Evolutionary conservation across 2,888 invertebrate species (phyloP).

Genomic region (Brachynemurus nebulosus): DNA sequence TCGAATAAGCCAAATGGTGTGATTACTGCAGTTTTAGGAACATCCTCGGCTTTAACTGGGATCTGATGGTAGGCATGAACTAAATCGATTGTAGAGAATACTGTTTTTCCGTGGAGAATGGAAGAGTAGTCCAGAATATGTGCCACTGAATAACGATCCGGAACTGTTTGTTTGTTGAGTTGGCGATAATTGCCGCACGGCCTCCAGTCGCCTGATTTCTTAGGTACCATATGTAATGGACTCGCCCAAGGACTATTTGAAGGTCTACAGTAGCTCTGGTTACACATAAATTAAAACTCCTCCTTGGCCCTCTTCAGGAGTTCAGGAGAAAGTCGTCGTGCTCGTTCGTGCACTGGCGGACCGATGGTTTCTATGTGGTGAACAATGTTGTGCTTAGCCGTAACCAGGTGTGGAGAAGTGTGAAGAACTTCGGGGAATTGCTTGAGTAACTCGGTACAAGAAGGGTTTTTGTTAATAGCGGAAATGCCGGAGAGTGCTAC

Average conservation of each 20-base stretch:
- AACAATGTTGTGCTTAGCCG: neutral
- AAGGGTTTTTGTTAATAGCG: neutral
- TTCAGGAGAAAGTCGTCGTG: neutral
- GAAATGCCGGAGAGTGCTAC: neutral
- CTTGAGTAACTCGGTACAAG: neutral
- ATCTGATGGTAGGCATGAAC: no score
- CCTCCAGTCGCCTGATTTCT: slow-evolving; percentile 18
- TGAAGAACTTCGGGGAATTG: slow-evolving; percentile 7
- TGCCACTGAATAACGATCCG: slow-evolving; percentile 20
- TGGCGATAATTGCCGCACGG: slow-evolving; percentile 22
- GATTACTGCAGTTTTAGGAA: no score
- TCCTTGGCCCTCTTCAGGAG: slow-evolving; percentile 11
- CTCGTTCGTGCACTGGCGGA: no score
- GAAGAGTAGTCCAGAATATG: slow-evolving; percentile 20
- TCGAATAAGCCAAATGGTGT: no score
- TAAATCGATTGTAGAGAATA: slow-evolving; percentile 19
- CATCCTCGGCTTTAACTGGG: no score
- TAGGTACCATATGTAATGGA: slow-evolving; percentile 19
- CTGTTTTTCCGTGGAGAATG: slow-evolving; percentile 14
- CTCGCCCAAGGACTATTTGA: slow-evolving; percentile 19
- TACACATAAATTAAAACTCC: slow-evolving; percentile 17
- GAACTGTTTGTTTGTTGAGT: slow-evolving; percentile 19
- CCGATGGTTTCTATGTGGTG: neutral
- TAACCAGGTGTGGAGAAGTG: no score
- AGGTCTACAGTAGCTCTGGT: slow-evolving; percentile 17